Evolutionary conservation across 2,113 vertebrate genomes (phyloP), one percentile per base, ranked within the genome.

Genomic region (Chelonoidis abingdonii): DNA sequence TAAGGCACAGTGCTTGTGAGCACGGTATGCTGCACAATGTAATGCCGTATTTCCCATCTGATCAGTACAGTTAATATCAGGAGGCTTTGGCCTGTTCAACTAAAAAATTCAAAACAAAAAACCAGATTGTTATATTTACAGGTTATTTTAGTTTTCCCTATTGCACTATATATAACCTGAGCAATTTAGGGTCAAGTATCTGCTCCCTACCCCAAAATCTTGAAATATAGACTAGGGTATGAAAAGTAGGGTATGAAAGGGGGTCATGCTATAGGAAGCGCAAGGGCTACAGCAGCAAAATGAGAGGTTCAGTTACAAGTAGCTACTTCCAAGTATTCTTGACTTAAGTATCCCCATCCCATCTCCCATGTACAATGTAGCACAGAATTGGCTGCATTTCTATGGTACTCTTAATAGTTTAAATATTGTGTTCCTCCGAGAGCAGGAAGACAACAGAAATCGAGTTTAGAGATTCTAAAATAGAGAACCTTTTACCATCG

Each of bases 11-110:
- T 98, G 98, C 91, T 99, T 99, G 93, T 99, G 99, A 92, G 98
- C 99, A 87, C 99, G 99, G 97, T 99, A 99, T 5, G 99, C 98
- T 29, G 99, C 99, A 96, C 99, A 99, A 88, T 99, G 99, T 96
- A 99, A 97, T 3, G 99, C 99, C 0, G 99, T 99, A 65, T 99
- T 99, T 81, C 99, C 99, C 96, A 99, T 96, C 38, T 98, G 98
- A 96, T 99, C 99, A 31, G 97, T 98, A 92, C 99, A 99, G 95
- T 99, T 98, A 86, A 99, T 97, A 89, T 99, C 97, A 56, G 99
- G 98, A 85, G 98, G 98, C 27, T 98, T 98, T 52, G 98, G 98
- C 59, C 95, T 98, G 97, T 98, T 98, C 92, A 99, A 98, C 99
- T 99, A 93, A 31, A 59, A 89, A 89, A 52, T 85, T n/a, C 95